These are phyloP conservation scores for Xanthia icteritia DNA, from an alignment of 2,888 invertebrate genomes.

Conservation along the genomic window DNA sequence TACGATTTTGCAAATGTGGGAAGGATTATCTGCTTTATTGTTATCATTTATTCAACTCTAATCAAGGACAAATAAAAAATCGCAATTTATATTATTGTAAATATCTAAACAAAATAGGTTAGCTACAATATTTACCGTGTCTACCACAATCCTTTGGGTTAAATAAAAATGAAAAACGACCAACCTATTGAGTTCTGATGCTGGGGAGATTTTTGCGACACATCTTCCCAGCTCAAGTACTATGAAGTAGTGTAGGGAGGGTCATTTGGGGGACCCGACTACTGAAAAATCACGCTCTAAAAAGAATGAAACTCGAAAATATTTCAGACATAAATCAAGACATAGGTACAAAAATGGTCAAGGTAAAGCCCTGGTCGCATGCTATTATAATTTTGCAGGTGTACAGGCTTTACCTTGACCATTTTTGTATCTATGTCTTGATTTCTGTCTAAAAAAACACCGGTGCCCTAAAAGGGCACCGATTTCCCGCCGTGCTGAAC, in stretches of 20 bases:
- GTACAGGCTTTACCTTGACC: too few species aligned
- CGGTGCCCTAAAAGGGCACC: too few species aligned
- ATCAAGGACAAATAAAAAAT: background rate
- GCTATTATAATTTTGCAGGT: too few species aligned
- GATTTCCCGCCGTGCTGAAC: too few species aligned
- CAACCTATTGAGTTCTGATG: background rate
- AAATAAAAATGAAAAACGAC: slow-evolving; percentile 7
- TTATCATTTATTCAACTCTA: slow-evolving; percentile 42
- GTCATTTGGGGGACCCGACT: background rate
- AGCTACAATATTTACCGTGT: background rate
- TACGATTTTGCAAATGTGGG: slow-evolving; percentile 16
- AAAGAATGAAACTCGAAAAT: too few species aligned
- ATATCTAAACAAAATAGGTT: background rate
- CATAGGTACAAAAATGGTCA: too few species aligned
- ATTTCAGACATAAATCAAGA: too few species aligned
- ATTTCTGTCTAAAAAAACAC: too few species aligned
- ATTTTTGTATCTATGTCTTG: too few species aligned
- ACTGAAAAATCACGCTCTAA: too few species aligned
- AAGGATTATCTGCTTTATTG: slow-evolving; percentile 23
- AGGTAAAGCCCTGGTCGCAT: too few species aligned
- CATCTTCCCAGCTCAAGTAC: too few species aligned
- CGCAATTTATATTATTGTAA: background rate
- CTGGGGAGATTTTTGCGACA: background rate
- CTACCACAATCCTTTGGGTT: slow-evolving; percentile 1
- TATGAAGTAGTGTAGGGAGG: background rate